Base-by-base conservation (phyloP, 2,888 invertebrate species). In the Volucella bombylans region DNA sequence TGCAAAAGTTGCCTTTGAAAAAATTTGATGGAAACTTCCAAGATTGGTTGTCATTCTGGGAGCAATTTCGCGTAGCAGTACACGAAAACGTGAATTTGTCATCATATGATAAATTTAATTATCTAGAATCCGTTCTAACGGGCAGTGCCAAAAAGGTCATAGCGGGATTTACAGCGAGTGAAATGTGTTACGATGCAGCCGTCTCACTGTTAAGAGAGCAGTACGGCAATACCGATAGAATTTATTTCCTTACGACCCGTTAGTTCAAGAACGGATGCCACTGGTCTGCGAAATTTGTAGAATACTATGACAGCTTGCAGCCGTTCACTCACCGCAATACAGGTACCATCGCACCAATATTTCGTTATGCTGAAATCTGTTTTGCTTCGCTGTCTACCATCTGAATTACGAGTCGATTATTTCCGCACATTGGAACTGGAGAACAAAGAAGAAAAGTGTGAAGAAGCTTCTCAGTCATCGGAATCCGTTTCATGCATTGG, bases 281-380 rank as follows among this genome's bases (percentile, higher is more conserved):
- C 31, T n/a, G 47, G 67, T 9, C 38, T 68, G 39, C 39, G 67
- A 4, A 38, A 50, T 15, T 14, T 67, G 6, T 59, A 61, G 8
- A 73, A 72, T 54, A 50, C 54, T 1, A 50, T 67, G 3, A 61
- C 54, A 52, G 23, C 67, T 38, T 59, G 57, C 59, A 59, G 52
- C 38, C 50, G 65, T 18, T 38, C 80, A 23, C 73, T 62, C 10
- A 45, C 68, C 2, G 67, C 80, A 23, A 55, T 74, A 47, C 61
- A 62, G 45, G 52, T 68, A 0, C 62, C 62, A 4, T 12, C 55
- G 10, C 47, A 52, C 15, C 49, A 57, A 57, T 80, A 74, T 43
- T 67, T 11, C 15, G 41, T 80, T 10, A 74, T 80, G 68, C 73
- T 80, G 0, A 73, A 80, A 15, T 57, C 65, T 1, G 62, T 80